phyloP scores from a whole-genome alignment of 2,888 invertebrate species.

The Noctuana brunneofusca region DNA sequence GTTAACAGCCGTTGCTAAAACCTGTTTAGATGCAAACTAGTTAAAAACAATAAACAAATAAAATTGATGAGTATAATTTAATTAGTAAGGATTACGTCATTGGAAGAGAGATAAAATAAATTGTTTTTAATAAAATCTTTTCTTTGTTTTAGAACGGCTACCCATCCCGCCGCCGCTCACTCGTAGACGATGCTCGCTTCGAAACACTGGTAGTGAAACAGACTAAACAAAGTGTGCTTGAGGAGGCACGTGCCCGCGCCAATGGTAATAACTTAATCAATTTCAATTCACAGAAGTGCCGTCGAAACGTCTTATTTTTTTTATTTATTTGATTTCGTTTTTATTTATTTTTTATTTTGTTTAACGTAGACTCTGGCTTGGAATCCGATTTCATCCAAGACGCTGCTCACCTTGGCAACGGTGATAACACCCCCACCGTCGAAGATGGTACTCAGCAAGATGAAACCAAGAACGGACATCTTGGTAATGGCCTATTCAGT shows the following conservation, averaged over 20 bases:
- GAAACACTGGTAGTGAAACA: slow-evolving; percentile 98
- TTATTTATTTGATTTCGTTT: slow-evolving; percentile 38
- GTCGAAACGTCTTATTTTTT: slow-evolving; percentile 29
- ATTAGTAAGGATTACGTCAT: not conserved
- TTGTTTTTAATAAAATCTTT: not conserved
- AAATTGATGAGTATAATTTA: too few relatives aligned
- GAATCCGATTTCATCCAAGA: slow-evolving; percentile 85
- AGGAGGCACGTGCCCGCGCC: slow-evolving; percentile 93
- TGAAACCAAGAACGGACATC: slow-evolving; percentile 78
- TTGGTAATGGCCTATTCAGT: slow-evolving; percentile 71
- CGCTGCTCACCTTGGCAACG: slow-evolving; percentile 71
- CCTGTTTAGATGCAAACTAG: not conserved
- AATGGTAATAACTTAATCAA: slow-evolving; percentile 85
- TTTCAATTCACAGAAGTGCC: not conserved
- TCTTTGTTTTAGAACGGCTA: slow-evolving; percentile 94
- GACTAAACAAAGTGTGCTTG: slow-evolving; percentile 95
- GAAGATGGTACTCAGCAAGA: slow-evolving; percentile 76
- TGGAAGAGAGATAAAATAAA: not conserved
- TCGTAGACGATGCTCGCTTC: slow-evolving; percentile 98
- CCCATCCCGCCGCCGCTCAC: slow-evolving; percentile 95
- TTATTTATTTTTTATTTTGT: slow-evolving; percentile 45
- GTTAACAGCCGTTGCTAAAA: too few relatives aligned
- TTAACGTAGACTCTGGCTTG: slow-evolving; percentile 83
- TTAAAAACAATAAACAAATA: too few relatives aligned
- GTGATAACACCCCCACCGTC: slow-evolving; percentile 70